phyloP scores from a whole-genome alignment of 2,797 vertebrate species.

The Aratinga solstitialis region DNA sequence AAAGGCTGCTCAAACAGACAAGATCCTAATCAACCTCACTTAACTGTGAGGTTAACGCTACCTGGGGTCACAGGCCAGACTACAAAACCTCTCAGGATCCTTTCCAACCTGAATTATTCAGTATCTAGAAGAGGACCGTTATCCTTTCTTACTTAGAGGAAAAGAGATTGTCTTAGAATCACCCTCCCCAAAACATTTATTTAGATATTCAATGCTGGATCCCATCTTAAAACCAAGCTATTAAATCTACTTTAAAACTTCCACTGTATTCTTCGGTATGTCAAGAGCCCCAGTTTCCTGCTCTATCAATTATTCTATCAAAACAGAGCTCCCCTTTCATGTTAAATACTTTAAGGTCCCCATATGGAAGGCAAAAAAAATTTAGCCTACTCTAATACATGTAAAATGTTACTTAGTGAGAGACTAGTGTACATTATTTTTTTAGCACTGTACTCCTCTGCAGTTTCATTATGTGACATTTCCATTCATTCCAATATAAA shows the following conservation, averaged over 20 bases:
- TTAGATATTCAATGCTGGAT: background rate
- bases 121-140: background rate
- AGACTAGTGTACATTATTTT: slow-evolving; percentile 7
- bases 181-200: background rate
- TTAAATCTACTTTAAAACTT: background rate
- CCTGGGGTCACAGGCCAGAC: background rate
- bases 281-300: background rate
- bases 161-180: background rate
- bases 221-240: background rate
- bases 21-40: background rate
- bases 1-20: background rate
- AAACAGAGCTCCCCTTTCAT: slow-evolving; percentile 41
- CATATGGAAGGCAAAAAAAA: background rate
- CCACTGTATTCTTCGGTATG: background rate
- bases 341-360: slow-evolving; percentile 18
- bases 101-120: background rate
- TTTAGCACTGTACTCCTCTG: slow-evolving; percentile 12
- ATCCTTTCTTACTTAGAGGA: background rate
- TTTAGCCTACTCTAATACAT: background rate
- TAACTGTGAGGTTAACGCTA: background rate
- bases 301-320: slow-evolving; percentile 30
- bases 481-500: slow-evolving; percentile 52
- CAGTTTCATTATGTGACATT: slow-evolving; percentile 46
- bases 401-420: slow-evolving; percentile 41
- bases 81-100: background rate